These are phyloP conservation scores for Octonoba sinensis DNA, from an alignment of 2,888 invertebrate species.

Conservation along the genomic window DNA sequence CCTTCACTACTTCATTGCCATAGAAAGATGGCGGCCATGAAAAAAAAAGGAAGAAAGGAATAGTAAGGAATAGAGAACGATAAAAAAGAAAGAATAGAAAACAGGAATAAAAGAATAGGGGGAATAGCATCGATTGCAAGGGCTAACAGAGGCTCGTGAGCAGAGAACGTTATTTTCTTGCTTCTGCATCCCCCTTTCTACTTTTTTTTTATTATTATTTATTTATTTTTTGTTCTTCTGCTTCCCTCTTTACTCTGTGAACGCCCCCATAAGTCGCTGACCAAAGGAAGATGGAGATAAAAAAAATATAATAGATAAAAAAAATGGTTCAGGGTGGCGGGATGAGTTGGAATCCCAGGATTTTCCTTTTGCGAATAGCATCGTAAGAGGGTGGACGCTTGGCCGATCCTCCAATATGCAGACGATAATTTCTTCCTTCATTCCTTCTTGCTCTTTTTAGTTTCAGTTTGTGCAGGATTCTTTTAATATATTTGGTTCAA, in stretches of 20 bases:
- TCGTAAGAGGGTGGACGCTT: constrained; percentile 56
- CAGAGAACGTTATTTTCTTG: constrained; percentile 60
- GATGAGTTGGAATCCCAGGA: constrained; percentile 64
- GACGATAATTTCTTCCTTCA: constrained; percentile 24
- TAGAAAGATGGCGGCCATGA: constrained; percentile 47
- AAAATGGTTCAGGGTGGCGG: constrained; percentile 45
- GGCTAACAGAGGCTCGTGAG: constrained; percentile 61
- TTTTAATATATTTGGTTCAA: too few species aligned
- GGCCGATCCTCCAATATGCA: constrained; percentile 59
- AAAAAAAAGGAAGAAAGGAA: constrained; percentile 29
- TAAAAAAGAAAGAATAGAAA: constrained; percentile 18
- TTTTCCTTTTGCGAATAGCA: constrained; percentile 58
- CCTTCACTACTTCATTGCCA: constrained; percentile 60
- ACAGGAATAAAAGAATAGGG: constrained; percentile 46
- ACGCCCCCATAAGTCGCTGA: constrained; percentile 64
- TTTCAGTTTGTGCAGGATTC: too few species aligned
- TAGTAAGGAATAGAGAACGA: constrained; percentile 16
- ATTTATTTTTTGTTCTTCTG: constrained; percentile 34
- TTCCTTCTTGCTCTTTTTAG: too few species aligned
- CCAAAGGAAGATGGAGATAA: constrained; percentile 58
- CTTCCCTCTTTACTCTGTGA: constrained; percentile 62
- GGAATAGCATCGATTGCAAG: constrained; percentile 61
- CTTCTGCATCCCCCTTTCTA: constrained; percentile 26
- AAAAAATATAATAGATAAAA: constrained; percentile 59
- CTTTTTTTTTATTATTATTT: constrained; percentile 55